A percentile compares a stretch with the other conserved stretches of the same genome.
Evolutionary conservation across 2,797 vertebrate genomes (phyloP).

Genomic region (Phalanger gymnotis): DNA sequence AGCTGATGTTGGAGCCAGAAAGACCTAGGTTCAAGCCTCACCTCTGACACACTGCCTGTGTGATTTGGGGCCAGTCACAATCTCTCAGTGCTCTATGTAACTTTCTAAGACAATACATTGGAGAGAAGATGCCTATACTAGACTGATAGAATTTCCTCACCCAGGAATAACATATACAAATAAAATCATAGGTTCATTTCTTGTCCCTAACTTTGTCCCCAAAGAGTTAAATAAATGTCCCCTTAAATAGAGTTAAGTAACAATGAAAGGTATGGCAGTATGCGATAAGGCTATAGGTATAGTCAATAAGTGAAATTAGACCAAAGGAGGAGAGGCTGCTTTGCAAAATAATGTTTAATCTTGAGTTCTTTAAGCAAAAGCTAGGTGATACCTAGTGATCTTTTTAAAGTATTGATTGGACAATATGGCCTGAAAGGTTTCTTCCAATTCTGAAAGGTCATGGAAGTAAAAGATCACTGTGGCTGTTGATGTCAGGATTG

Average conservation of each 20-base stretch:
- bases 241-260: not conserved
- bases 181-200: too few species aligned
- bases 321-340: not conserved
- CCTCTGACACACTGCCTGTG: not conserved
- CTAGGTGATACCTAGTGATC: not conserved
- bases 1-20: not conserved
- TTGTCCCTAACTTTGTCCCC: too few species aligned
- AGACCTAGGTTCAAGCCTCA: not conserved
- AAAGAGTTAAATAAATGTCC: too few species aligned
- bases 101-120: not conserved
- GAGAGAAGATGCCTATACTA: not conserved
- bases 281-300: not conserved
- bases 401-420: not conserved
- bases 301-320: not conserved
- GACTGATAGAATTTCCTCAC: not conserved
- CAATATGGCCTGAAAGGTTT: not conserved
- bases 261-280: not conserved
- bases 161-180: too few species aligned
- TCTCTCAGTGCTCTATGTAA: not conserved
- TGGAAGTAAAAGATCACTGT: not conserved
- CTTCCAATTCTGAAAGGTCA: not conserved
- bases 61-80: not conserved
- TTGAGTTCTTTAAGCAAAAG: not conserved
- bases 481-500: not conserved
- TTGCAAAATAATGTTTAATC: not conserved